Conservation (phyloP, 2,888 invertebrate genomes). For the Myopa testacea region DNA sequence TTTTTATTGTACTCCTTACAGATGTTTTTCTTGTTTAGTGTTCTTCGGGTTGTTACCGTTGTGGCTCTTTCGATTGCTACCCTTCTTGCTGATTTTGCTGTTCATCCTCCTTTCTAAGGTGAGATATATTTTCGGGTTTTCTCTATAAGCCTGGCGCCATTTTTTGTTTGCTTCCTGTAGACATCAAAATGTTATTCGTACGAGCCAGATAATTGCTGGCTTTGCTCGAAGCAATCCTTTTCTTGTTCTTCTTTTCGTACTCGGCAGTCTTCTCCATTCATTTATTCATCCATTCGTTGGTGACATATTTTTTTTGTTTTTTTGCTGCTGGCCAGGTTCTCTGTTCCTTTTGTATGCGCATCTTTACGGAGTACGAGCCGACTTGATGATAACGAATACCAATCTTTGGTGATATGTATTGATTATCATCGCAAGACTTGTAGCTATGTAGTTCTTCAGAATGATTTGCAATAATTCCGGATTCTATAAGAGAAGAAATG, state of each 20-base stretch:
- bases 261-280: too few species aligned
- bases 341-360: neutral
- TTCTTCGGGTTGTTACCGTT: neutral
- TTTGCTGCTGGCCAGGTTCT: too few species aligned
- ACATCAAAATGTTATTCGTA: slow-evolving; percentile 6
- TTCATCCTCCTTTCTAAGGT: neutral
- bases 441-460: neutral
- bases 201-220: slow-evolving; percentile 7
- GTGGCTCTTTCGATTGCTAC: neutral
- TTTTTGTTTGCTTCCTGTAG: slow-evolving; percentile 2
- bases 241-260: neutral
- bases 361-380: neutral
- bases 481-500: too few species aligned
- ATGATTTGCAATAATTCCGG: too few species aligned
- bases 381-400: slow-evolving; percentile 3
- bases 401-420: neutral
- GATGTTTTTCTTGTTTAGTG: neutral
- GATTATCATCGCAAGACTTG: slow-evolving; percentile 19
- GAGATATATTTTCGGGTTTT: neutral
- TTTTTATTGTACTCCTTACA: neutral
- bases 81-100: neutral
- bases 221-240: neutral
- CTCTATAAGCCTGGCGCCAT: slow-evolving; percentile 12
- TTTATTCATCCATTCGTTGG: neutral
- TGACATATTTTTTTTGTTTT: slow-evolving; percentile 8